Percentiles rank a stretch among this genome's conserved stretches.
Conservation (phyloP, 2,113 vertebrate genomes). For the crab-eating macaque (Macaca fascicularis) region DNA sequence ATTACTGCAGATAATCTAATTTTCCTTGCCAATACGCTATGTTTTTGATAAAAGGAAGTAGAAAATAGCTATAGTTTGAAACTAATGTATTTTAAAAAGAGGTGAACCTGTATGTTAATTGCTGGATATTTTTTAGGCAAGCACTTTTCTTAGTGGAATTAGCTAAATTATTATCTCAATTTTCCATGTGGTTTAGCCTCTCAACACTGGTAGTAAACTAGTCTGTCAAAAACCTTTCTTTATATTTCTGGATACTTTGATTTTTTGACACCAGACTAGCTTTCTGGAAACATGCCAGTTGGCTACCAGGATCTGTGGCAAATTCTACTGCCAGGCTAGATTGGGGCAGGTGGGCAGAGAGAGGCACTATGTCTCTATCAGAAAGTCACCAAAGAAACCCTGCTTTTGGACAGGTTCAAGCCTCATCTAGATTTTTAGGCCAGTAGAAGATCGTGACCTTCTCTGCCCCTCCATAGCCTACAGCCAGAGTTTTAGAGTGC, state of each 20-base stretch:
- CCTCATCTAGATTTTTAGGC: neutral
- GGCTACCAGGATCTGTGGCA: neutral
- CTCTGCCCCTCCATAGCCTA: neutral
- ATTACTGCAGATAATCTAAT: neutral
- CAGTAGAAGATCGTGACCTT: neutral
- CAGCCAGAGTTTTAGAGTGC: neutral
- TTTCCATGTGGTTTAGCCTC: neutral
- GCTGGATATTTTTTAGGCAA: neutral
- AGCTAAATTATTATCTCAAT: neutral
- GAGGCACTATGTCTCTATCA: neutral
- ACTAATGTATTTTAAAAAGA: neutral
- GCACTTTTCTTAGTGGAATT: conserved; percentile 11
- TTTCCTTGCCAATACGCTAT: neutral
- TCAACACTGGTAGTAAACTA: neutral
- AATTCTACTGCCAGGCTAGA: neutral
- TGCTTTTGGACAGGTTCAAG: neutral
- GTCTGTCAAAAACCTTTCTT: neutral
- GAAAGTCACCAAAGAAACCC: neutral
- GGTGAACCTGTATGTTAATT: neutral
- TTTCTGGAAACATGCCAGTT: neutral
- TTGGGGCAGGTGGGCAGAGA: neutral
- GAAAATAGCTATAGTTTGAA: neutral
- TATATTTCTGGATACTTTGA: neutral
- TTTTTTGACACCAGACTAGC: neutral
- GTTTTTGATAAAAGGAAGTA: neutral